phyloP scores from a whole-genome alignment of 2,113 vertebrate species.

The Corynorhinus townsendii region DNA sequence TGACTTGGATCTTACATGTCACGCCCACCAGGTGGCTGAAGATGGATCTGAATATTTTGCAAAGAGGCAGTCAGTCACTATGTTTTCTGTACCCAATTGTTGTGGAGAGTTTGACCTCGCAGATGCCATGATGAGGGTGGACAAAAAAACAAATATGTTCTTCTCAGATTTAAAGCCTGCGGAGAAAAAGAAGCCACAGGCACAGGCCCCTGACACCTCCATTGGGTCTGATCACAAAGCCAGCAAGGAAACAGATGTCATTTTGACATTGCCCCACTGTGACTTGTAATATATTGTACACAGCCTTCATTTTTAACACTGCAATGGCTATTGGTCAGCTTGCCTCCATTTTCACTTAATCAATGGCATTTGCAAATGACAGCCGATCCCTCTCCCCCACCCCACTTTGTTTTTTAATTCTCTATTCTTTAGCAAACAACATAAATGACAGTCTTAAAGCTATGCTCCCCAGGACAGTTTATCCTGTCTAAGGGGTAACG shows the following conservation, averaged over 20 bases:
- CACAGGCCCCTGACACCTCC: constrained; percentile 96
- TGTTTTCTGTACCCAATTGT: constrained; percentile 98
- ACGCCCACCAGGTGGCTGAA: constrained; percentile 98
- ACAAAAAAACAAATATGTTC: constrained; percentile 98
- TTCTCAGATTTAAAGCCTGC: constrained; percentile 98
- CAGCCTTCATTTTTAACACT: constrained; percentile 84
- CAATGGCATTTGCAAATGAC: constrained; percentile 80
- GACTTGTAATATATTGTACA: constrained; percentile 84
- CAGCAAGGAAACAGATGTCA: constrained; percentile 92
- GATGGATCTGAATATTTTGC: constrained; percentile 99
- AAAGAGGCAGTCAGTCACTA: constrained; percentile 95
- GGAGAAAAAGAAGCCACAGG: constrained; percentile 97
- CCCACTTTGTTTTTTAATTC: constrained; percentile 64
- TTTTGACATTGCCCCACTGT: constrained; percentile 76
- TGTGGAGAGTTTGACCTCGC: constrained; percentile 98
- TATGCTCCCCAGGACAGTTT: constrained; percentile 86
- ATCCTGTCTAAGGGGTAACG: constrained; percentile 68
- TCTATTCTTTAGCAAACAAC: constrained; percentile 65
- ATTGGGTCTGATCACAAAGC: constrained; percentile 97
- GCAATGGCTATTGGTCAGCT: constrained; percentile 84
- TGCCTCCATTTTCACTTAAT: constrained; percentile 77
- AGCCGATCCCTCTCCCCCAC: constrained; percentile 27
- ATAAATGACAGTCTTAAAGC: constrained; percentile 83
- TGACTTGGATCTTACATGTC: constrained; percentile 96
- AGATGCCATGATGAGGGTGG: constrained; percentile 99